These are phyloP conservation scores for Amblyraja radiata DNA, from an alignment of 2,797 vertebrate genomes.

Conservation along the genomic window DNA sequence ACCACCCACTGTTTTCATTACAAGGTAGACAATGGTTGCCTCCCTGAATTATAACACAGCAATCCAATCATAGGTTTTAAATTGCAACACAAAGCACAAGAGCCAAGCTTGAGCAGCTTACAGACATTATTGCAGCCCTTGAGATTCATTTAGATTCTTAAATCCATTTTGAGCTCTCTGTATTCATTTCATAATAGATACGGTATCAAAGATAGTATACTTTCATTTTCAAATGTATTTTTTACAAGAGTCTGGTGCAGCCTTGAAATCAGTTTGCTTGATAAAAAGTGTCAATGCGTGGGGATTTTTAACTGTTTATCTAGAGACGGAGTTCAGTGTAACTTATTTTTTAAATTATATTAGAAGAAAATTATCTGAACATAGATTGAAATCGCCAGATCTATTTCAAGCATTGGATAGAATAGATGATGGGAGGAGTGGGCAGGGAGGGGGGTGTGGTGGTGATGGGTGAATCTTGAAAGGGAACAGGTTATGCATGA, in stretches of 20 bases:
- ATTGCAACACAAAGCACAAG: constrained; percentile 11
- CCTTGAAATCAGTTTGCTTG: neutral
- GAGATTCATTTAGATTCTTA: constrained; percentile 28
- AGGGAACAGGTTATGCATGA: too few relatives aligned
- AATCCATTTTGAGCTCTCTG: constrained; percentile 34
- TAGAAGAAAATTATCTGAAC: neutral
- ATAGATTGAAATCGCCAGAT: neutral
- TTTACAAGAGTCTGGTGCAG: neutral
- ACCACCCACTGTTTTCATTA: constrained; percentile 27
- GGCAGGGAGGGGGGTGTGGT: neutral
- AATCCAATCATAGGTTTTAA: constrained; percentile 34
- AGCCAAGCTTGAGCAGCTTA: constrained; percentile 4
- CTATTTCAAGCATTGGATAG: too few relatives aligned
- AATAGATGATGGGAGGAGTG: too few relatives aligned
- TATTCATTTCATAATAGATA: neutral
- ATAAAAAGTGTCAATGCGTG: neutral
- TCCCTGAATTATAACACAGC: constrained; percentile 22
- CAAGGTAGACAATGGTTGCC: neutral
- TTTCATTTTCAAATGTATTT: neutral
- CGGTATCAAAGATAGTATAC: neutral
- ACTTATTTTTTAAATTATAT: neutral
- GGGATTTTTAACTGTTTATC: neutral
- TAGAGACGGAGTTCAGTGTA: neutral
- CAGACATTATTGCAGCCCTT: constrained; percentile 4
- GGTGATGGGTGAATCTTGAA: too few relatives aligned